Conservation (phyloP, 2,797 vertebrate genomes). For the Discoglossus pictus region DNA sequence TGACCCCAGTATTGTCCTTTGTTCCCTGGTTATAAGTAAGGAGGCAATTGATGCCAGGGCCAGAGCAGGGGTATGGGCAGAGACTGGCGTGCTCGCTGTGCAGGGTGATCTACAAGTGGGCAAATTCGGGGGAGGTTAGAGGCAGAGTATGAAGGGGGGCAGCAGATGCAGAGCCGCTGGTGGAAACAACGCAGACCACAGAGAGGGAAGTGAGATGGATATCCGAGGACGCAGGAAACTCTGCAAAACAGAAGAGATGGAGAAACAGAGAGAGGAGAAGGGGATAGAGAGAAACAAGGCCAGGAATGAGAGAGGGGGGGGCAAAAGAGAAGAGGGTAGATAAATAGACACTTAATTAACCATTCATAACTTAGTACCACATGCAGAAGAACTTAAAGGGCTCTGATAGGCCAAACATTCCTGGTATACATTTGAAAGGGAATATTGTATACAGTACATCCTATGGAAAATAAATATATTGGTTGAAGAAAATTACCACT, state of each 20-base stretch:
- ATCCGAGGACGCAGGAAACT: constrained; percentile 50
- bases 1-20: neutral
- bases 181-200: constrained; percentile 51
- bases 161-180: constrained; percentile 51
- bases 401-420: no score
- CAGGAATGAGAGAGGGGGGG: no score
- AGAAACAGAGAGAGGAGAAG: no score
- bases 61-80: constrained; percentile 36
- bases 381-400: no score
- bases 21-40: neutral
- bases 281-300: no score
- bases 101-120: neutral
- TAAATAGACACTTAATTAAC: no score
- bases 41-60: neutral
- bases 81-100: neutral
- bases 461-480: no score
- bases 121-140: neutral
- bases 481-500: no score
- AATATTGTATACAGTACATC: no score
- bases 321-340: no score
- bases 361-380: no score
- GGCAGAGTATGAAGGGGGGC: constrained; percentile 20
- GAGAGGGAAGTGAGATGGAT: constrained; percentile 44
- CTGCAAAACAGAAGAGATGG: constrained; percentile 32
- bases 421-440: no score